Conservation (phyloP, 2,797 vertebrate genomes). For the Nyctibius grandis region DNA sequence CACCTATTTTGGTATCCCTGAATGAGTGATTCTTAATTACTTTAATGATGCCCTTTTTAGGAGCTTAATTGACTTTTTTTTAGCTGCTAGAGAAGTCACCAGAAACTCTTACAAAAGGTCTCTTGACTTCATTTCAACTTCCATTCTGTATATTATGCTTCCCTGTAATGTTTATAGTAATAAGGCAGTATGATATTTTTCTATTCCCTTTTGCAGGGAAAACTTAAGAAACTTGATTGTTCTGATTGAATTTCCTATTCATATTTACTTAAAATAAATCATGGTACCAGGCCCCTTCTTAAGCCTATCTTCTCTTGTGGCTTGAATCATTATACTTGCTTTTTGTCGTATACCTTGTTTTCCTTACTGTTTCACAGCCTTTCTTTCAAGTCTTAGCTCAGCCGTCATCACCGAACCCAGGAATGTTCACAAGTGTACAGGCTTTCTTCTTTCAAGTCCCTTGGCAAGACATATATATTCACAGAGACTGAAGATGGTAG, state of each 20-base stretch:
- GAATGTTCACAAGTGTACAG: not conserved
- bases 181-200: not conserved
- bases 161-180: not conserved
- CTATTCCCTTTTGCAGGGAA: not conserved
- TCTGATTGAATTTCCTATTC: not conserved
- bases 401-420: not conserved
- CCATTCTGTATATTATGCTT: not conserved
- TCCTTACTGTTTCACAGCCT: not conserved
- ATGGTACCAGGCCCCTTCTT: not conserved
- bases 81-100: not conserved
- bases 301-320: not conserved
- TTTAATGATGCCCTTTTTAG: not conserved
- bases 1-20: not conserved
- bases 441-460: not conserved
- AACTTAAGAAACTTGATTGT: not conserved
- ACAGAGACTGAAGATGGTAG: not conserved
- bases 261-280: not conserved
- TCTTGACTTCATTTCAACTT: not conserved
- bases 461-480: not conserved
- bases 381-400: not conserved
- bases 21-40: not conserved
- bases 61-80: not conserved
- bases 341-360: not conserved
- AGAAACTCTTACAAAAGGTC: not conserved
- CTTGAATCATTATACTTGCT: not conserved